Base-by-base conservation (phyloP, 2,888 invertebrate species). In the Pollenia angustigena region DNA sequence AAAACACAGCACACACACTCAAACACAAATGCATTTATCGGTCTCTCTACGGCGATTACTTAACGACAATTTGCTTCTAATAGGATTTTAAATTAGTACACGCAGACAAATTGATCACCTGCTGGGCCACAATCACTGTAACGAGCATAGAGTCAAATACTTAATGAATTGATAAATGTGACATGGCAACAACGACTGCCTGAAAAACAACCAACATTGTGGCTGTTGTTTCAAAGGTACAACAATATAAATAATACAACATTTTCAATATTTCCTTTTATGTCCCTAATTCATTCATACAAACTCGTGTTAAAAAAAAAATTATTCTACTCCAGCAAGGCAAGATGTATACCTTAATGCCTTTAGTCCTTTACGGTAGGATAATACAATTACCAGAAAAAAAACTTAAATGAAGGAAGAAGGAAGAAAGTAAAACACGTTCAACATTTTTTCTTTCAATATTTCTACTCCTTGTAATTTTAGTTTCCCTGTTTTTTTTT, bases 71-170 rank as follows among this genome's bases (percentile, higher is more conserved):
- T 87, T 83, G 58, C 78, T 87, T 81, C 81, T 84, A 87, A 87
- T 87, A 84, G 87, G 81, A 87, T 87, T 87, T 84, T 48, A 75
- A 69, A 74, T 81, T 68, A 81, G 60, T 56, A 68, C 82, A 79
- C 40, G 64, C 64, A 78, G 84, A 86, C 84, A 84, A 84, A 87
- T 84, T 81, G 87, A 68, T 87, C 87, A 84, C 87, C 87, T 84
- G 84, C 87, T 84, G 87, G 48, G 62, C 1, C 50, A 44, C 72
- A 81, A 76, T 84, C 76, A 81, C 54, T 72, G 85, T 82, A 86
- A 81, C 86, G 81, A 66, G 81, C 64, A 76, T 62, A 66, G 76
- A 83, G 86, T 83, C 83, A 87, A 75, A 72, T 54, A 48, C 48
- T 76, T 83, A 84, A 84, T 87, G 81, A 83, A 80, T 81, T 81